These are phyloP conservation scores for Nephrotoma flavescens DNA, from an alignment of 2,888 invertebrate genomes.

Conservation along the genomic window DNA sequence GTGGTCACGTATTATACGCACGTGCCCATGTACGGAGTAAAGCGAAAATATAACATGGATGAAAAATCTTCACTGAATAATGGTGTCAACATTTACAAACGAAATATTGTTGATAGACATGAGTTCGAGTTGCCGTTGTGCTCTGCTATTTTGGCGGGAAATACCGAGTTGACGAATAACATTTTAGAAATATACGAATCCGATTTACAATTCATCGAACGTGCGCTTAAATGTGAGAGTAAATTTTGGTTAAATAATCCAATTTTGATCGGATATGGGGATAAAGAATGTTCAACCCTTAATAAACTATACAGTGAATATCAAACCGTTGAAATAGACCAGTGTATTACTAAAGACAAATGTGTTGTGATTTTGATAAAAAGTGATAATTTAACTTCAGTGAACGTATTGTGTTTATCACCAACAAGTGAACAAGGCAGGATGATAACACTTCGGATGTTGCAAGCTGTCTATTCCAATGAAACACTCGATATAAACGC, in stretches of 20 bases:
- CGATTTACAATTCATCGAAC: not conserved
- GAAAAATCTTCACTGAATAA: too few relatives aligned
- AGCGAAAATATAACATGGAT: too few relatives aligned
- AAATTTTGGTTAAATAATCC: not conserved
- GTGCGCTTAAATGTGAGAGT: not conserved
- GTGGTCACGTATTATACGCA: too few relatives aligned
- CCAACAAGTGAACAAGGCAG: too few relatives aligned
- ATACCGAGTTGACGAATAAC: not conserved
- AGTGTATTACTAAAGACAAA: not conserved
- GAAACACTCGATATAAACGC: too few relatives aligned
- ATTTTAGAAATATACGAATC: not conserved
- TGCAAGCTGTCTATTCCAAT: too few relatives aligned
- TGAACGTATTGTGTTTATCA: not conserved
- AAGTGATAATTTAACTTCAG: not conserved
- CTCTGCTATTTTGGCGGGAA: too few relatives aligned
- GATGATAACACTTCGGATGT: too few relatives aligned
- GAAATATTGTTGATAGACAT: too few relatives aligned
- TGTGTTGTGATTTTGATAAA: not conserved
- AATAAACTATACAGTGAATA: not conserved
- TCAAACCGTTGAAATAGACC: not conserved
- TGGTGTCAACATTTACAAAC: too few relatives aligned
- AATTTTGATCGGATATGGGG: not conserved
- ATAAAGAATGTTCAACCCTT: not conserved
- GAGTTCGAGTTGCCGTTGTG: too few relatives aligned
- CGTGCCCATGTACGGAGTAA: too few relatives aligned